Base-by-base conservation (phyloP, 37 sponge, comb jelly and placozoan species). In the Beroe forskalii region DNA sequence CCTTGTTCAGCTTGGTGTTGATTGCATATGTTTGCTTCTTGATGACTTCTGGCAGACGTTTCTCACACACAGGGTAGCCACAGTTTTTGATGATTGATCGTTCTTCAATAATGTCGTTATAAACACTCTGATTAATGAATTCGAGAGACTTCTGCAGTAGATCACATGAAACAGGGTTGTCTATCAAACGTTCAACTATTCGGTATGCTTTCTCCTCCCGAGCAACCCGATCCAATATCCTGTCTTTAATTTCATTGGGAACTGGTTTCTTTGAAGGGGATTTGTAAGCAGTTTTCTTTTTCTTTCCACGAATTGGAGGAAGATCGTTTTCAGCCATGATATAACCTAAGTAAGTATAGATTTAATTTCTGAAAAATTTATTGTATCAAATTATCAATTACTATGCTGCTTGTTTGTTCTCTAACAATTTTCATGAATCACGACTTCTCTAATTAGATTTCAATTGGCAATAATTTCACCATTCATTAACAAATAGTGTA, bases 201-300 rank as follows among this genome's bases (percentile, higher is more conserved):
- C 86, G 44, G 40, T 38, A 80, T 17, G 86, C 86, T 80, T 80
- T 80, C 86, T 80, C 86, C 48, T 80, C 86, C 3, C 86, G 44
- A 17, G 86, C 86, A n/a, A 80, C 86, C 2, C 86, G 86, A 22
- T 80, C 86, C 40, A 80, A 43, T 17, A 80, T 80, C 4, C 27
- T 17, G 30, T 44, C 86, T 42, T 80, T 80, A 12, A 80, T 24
- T 44, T 80, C 86, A 3, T 12, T 35, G n/a, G 40, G 14, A 38
- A 25, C 86, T 42, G 25, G 1, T 44, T 22, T 80, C 55, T 80
- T 80, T 28, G 8, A 33, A n/a, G 86, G 44, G 25, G 25, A 8
- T 64, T 64, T 64, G 55, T 17, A 48, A 22, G 66, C 30, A 22
- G 25, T 22, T 22, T 64, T 64, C 66, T 64, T 64, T 64, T 64